Evolutionary conservation across 2,888 invertebrate genomes (phyloP).

Genomic region (Pammene fasciana): DNA sequence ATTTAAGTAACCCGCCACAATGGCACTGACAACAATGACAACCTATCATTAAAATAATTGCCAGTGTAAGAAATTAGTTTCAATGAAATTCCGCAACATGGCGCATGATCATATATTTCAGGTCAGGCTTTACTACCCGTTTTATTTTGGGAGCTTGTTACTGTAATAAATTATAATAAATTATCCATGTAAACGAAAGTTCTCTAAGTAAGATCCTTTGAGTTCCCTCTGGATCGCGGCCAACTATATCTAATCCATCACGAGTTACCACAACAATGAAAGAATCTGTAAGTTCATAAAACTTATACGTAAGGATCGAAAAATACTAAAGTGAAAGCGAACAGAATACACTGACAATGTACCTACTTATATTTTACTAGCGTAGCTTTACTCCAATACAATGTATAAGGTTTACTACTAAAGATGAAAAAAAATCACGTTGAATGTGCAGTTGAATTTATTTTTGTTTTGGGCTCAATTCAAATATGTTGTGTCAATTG

Average conservation of each 20-base stretch:
- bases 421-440: neutral
- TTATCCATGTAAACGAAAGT: slow-evolving; percentile 36
- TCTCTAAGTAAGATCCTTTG: slow-evolving; percentile 36
- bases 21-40: too few relatives aligned
- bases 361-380: neutral
- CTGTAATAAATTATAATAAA: slow-evolving; percentile 38
- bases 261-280: slow-evolving; percentile 38
- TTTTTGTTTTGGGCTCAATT: neutral
- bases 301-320: slow-evolving; percentile 27
- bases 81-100: too few relatives aligned
- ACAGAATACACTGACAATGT: slow-evolving; percentile 11
- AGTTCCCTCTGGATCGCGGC: slow-evolving; percentile 36
- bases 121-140: too few relatives aligned
- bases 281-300: slow-evolving; percentile 34
- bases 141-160: slow-evolving; percentile 33
- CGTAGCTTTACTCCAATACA: neutral
- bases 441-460: neutral
- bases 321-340: slow-evolving; percentile 17
- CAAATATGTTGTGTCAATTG: too few relatives aligned
- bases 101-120: too few relatives aligned
- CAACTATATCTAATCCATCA: slow-evolving; percentile 41
- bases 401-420: too few relatives aligned
- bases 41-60: too few relatives aligned
- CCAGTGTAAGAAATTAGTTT: too few relatives aligned
- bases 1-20: too few relatives aligned